Evolutionary conservation across 1,140 invertebrate genomes (phyloP), one percentile per base, ranked within the genome.

Genomic region (Whitmania pigra): DNA sequence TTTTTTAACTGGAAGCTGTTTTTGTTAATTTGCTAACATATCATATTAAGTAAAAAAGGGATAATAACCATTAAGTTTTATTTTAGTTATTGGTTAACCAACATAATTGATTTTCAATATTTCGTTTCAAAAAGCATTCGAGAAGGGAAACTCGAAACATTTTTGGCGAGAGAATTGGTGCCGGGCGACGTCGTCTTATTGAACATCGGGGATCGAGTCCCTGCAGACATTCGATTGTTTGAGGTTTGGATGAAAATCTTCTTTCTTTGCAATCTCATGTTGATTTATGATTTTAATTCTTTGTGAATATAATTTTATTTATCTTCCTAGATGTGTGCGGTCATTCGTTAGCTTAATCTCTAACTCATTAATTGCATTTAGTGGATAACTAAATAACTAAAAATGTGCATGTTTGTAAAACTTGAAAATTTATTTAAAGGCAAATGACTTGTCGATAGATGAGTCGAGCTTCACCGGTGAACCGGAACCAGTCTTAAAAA

Each of bases 381-480:
- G 6, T 36, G 31, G 31, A 36, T 3, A 36, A 36, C n/a, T n/a
- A 36, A 36, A 36, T 36, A 6, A 36, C 2, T 36, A 6, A 36
- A 36, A 2, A 3, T 36, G 43, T 49, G 43, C 43, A 49, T 49
- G 43, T 17, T 1, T 49, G 43, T 49, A 13, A 43, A 5, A 17
- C 15, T 49, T 49, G 43, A 49, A 49, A 49, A 49, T 49, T 49
- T 49, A 49, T 49, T 49, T 49, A 36, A 74, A 85, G 83, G 80
- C 85, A 15, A 76, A 81, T 55, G 94, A 97, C 83, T 85, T 99
- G 67, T 88, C 89, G 4, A 90, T 99, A 53, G 97, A 99, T 83
- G 97, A 99, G 82, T 96, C 93, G 71, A 97, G 93, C 78, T 97
- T 99, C 80, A 99, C 96, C 0, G 97, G 96, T 11, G 94, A 98